A percentile compares a stretch with the other conserved stretches of the same genome.
Evolutionary conservation across 1,140 invertebrate species (phyloP).

Genomic region (Nymphalis io): DNA sequence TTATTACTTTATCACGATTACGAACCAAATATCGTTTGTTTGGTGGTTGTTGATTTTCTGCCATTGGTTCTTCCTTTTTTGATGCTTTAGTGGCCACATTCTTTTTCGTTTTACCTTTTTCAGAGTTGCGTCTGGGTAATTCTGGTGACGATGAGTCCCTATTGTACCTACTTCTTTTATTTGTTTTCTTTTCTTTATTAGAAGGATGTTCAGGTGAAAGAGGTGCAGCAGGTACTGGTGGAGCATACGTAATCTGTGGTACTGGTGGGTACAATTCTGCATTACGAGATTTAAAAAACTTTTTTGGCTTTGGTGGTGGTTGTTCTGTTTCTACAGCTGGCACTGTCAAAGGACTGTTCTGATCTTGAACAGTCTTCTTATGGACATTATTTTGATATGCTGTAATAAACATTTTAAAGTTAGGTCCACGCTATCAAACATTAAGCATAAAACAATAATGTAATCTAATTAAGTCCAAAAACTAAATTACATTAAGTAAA

Average conservation of each 20-base stretch:
- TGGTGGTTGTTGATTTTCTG: constrained; percentile 70
- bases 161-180: constrained; percentile 66
- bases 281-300: constrained; percentile 94
- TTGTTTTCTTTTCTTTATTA: constrained; percentile 73
- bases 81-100: constrained; percentile 73
- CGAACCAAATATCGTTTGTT: constrained; percentile 77
- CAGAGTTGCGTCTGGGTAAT: constrained; percentile 70
- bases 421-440: not conserved
- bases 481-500: not conserved
- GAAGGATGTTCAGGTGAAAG: constrained; percentile 82
- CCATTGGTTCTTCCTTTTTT: constrained; percentile 68
- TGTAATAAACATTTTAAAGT: constrained; percentile 52
- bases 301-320: constrained; percentile 87
- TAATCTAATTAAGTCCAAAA: constrained; percentile 8
- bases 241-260: constrained; percentile 78
- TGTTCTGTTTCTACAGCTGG: constrained; percentile 81
- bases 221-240: constrained; percentile 79
- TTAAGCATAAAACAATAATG: not conserved
- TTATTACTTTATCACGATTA: constrained; percentile 78
- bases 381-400: constrained; percentile 70
- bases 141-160: constrained; percentile 77
- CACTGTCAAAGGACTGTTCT: constrained; percentile 81
- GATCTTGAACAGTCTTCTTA: constrained; percentile 82
- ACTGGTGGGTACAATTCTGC: constrained; percentile 82
- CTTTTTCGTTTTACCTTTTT: constrained; percentile 72